Evolutionary conservation across 2,113 vertebrate genomes (phyloP), one percentile per base, ranked within the genome.

Genomic region (Mohoua ochrocephala): DNA sequence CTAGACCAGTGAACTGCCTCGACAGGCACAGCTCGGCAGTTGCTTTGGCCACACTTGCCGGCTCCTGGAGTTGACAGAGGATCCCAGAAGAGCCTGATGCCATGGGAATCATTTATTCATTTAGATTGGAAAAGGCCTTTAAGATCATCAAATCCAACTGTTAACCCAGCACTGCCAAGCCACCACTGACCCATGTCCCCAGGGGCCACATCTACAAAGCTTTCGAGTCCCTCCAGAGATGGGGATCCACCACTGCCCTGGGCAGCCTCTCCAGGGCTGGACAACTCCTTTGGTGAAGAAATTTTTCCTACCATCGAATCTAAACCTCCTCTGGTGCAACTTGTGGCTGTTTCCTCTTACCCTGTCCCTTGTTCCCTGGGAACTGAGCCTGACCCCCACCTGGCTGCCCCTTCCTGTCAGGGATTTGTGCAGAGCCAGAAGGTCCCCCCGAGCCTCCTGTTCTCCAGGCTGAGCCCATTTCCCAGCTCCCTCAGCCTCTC

Each of bases 321-420:
- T 39, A n/a, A 76, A 57, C 12, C 20, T 69, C 20, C 5, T 37
- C 33, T 81, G 54, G 33, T 23, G 5, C 33, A 44, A 37, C 8
- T 13, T n/a, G 35, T n/a, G 11, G 16, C 23, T 0, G 0, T 56
- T 69, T 56, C 35, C 5, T 4, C 28, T 56, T 22, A 1, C 31
- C 20, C 14, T 87, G 41, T 69, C 28, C 18, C 54, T 26, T 50
- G 35, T 49, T 49, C 5, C 26, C 54, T 37, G 61, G 13, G 17
- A 84, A 21, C 12, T 69, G 35, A 54, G 7, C 30, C 35, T 0
- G 2, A 8, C 17, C 3, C 35, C 3, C 21, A 8, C 15, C 9
- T 3, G 3, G 6, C 31, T 69, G 13, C 5, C 2, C 7, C 13
- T 10, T 80, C 47, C 53, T 74, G 7, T 7, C 31, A 54, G 60